These are phyloP conservation scores for Hemibagrus guttatus DNA, from an alignment of 2,797 vertebrate species.

Conservation along the genomic window DNA sequence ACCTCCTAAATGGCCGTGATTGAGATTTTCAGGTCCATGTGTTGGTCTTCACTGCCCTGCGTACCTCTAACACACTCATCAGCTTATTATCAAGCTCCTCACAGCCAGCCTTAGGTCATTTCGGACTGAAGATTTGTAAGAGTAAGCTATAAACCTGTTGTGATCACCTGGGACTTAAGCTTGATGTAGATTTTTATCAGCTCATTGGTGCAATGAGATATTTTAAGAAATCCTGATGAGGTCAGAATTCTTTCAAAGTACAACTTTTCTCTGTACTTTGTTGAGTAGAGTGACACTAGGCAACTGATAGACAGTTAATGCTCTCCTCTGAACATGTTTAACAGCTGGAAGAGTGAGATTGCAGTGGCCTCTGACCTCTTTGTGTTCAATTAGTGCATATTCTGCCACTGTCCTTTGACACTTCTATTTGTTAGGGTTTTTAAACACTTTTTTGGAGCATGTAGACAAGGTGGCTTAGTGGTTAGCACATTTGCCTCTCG, in stretches of 20 bases:
- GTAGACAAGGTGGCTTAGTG: too few species aligned
- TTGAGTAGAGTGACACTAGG: too few species aligned
- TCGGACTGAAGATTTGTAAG: neutral
- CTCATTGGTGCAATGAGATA: neutral
- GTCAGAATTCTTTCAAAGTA: neutral
- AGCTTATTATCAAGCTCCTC: neutral
- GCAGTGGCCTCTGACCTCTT: neutral
- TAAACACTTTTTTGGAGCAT: neutral
- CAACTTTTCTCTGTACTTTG: neutral
- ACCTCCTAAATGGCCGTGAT: conserved; percentile 2
- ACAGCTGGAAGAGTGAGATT: neutral
- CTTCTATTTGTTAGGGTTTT: neutral
- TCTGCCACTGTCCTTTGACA: neutral
- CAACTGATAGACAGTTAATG: neutral
- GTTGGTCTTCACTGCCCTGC: neutral
- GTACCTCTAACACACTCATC: neutral
- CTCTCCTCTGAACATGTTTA: neutral
- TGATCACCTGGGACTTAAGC: neutral
- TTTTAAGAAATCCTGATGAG: neutral
- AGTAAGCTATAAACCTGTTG: neutral
- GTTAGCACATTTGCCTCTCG: too few species aligned
- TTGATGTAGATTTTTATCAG: neutral
- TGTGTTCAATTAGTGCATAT: neutral
- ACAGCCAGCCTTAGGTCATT: neutral
- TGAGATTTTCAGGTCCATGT: conserved; percentile 1